Conservation (phyloP, 92 coral and sea anemone genomes). For the Phenganax subtilis region DNA sequence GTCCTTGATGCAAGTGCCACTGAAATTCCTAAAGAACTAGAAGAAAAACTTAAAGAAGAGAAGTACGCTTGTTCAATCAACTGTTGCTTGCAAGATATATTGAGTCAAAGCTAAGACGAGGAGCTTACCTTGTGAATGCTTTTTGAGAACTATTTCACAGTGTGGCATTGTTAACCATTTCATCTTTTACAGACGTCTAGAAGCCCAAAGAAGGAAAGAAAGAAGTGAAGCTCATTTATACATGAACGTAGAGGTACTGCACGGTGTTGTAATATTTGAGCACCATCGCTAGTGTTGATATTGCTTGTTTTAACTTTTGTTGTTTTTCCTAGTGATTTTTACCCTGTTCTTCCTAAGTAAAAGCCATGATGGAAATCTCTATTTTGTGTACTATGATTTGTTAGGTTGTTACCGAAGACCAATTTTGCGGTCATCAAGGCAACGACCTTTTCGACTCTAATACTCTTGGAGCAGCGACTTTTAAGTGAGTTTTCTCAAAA, state of each 20-base stretch:
- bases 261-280: not conserved
- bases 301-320: not conserved
- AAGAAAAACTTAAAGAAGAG: slow-evolving; percentile 87
- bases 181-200: slow-evolving; percentile 63
- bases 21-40: slow-evolving; percentile 80
- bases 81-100: not conserved
- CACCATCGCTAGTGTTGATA: not conserved
- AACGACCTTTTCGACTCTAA: slow-evolving; percentile 80
- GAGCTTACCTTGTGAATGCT: not conserved
- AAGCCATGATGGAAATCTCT: not conserved
- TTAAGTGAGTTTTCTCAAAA: too few species aligned
- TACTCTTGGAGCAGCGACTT: slow-evolving; percentile 58
- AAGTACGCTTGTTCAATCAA: slow-evolving; percentile 50
- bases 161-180: not conserved
- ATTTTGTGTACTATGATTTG: not conserved
- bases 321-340: too few species aligned
- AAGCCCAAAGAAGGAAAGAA: slow-evolving; percentile 91
- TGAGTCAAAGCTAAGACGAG: not conserved
- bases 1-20: slow-evolving; percentile 69
- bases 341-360: not conserved
- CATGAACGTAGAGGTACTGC: slow-evolving; percentile 82
- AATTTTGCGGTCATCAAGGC: slow-evolving; percentile 98
- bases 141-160: not conserved
- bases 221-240: slow-evolving; percentile 97
- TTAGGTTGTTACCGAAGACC: slow-evolving; percentile 88